Evolutionary conservation across 2,888 invertebrate species (phyloP).

Genomic region (Dryobotodes eremita): DNA sequence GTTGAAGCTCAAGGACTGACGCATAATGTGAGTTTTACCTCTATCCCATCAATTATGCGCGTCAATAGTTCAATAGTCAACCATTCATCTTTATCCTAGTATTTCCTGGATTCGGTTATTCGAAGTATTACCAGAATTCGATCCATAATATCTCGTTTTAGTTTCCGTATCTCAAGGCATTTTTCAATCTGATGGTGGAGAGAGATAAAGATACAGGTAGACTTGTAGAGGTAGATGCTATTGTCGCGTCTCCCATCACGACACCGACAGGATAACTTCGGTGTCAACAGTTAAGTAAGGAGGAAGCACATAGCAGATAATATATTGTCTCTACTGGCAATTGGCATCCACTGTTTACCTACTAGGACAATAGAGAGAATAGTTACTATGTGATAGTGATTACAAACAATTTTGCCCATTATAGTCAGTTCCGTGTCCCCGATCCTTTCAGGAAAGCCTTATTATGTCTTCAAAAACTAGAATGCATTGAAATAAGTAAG

Average conservation of each 20-base stretch:
- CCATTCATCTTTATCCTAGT: background rate
- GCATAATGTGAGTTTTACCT: background rate
- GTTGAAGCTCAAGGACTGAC: constrained; percentile 5
- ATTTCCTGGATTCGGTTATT: background rate
- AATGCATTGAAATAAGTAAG: background rate
- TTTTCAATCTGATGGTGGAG: background rate
- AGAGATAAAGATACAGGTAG: background rate
- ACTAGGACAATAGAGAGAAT: background rate
- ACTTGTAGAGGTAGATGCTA: background rate
- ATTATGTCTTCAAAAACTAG: background rate
- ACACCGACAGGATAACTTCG: background rate
- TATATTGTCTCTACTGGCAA: background rate
- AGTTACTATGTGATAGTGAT: background rate
- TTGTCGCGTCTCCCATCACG: background rate
- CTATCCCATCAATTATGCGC: background rate
- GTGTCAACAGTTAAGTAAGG: background rate
- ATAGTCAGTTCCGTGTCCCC: background rate
- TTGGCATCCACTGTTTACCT: background rate
- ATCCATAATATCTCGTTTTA: background rate
- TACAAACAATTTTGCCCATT: too few species aligned
- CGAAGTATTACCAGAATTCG: background rate
- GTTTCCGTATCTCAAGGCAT: background rate
- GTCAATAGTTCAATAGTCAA: constrained; percentile 1
- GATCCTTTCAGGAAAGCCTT: background rate
- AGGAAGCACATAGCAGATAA: background rate